Evolutionary conservation across 2,113 vertebrate species (phyloP), one percentile per base, ranked within the genome.

Genomic region (Apteryx owenii): DNA sequence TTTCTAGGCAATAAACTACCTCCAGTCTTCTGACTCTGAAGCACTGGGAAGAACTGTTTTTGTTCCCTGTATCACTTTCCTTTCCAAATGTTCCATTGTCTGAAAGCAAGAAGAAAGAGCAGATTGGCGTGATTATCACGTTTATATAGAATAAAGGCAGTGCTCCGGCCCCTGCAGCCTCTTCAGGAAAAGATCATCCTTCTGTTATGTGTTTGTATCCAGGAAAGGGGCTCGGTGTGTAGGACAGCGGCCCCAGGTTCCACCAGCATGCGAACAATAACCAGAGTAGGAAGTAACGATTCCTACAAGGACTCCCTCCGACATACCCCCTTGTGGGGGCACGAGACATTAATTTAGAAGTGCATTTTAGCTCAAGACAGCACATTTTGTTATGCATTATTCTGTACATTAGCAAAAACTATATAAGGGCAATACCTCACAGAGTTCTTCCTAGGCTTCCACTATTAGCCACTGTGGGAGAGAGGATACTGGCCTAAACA

Each of bases 381-480:
- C 2, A 7, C 61, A 1, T 21, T 12, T 38, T 19, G n/a, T 5
- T 40, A 7, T 2, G 60, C 50, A 7, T 65, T 15, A 15, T 7
- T 56, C 60, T 8, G 3, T 10, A 10, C 22, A 0, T 18, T 14
- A n/a, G 5, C 51, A 13, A 8, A 2, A 50, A 10, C n/a, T 7
- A n/a, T 21, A 10, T 8, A 14, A 28, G 73, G 84, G 42, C 28
- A 22, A 33, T 1, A 5, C n/a, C 14, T 40, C 26, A 9, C 40
- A 5, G 3, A 4, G 20, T 8, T 66, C 65, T 31, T 54, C 60
- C 48, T 12, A 5, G 25, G 48, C 19, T 54, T 15, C 60, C 36
- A 16, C 19, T 8, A 14, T 8, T 3, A 31, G 54, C 54, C 16
- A 13, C 22, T 3, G 51, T 13, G 83, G 42, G 62, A 68, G 33